Evolutionary conservation across 2,113 vertebrate genomes (phyloP), one percentile per base, ranked within the genome.

Genomic region (Leiothrix lutea): DNA sequence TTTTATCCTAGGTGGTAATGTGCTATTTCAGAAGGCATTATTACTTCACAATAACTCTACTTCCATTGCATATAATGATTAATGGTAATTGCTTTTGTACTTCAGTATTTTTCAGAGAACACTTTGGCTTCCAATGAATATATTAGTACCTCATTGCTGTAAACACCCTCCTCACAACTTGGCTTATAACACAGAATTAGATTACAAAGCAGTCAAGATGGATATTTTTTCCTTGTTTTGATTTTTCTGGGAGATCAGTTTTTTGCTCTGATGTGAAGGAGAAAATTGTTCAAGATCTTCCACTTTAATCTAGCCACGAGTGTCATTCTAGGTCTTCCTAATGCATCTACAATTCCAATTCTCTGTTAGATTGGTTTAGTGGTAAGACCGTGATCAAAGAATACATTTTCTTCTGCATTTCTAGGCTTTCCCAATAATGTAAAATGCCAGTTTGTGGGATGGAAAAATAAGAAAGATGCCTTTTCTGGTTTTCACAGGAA

Each of bases 31-130:
- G 44, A 67, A 86, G 26, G 22, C 7, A 7, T 90, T 96, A 92
- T 88, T 95, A 95, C 71, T 81, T 92, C 71, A 88, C 61, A 66
- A 90, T 97, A 97, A 95, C 61, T 62, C 26, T 81, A 62, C 86
- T 96, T 97, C 82, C 84, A 88, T 96, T 97, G 93, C 96, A 96
- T 94, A 86, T 79, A 66, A 80, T 94, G 64, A 94, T 95, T 92
- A 95, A 97, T 93, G 86, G 87, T 94, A 97, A 98, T 97, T 97
- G 95, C 85, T 93, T 97, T 97, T 94, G 75, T 91, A 91, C 73
- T 92, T 97, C 73, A 80, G 74, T 94, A 84, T 96, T 96, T 94
- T 64, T 92, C 74, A 96, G 65, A 95, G 75, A 96, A 95, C 51
- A 80, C 57, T 96, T 82, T 91, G 54, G 60, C 92, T 90, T 86